Evolutionary conservation across 2,888 invertebrate genomes (phyloP).

Genomic region (Vandiemenella viatica): DNA sequence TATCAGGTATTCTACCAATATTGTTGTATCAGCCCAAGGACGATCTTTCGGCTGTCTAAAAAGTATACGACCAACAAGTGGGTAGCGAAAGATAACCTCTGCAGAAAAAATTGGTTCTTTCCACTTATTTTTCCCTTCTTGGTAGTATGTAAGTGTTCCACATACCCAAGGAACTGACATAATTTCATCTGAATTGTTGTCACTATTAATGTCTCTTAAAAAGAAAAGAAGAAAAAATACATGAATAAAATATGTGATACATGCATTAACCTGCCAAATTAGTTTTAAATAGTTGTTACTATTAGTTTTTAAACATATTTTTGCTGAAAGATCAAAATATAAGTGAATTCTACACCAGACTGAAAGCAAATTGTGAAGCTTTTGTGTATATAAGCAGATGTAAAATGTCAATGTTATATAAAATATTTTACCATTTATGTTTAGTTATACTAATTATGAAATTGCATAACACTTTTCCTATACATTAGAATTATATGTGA

Average conservation of each 20-base stretch:
- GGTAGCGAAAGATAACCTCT: constrained; percentile 70
- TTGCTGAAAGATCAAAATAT: no score
- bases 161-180: constrained; percentile 41
- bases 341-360: no score
- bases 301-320: no score
- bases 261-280: no score
- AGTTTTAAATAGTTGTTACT: no score
- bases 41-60: constrained; percentile 66
- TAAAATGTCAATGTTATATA: no score
- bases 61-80: constrained; percentile 69
- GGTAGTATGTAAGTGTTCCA: constrained; percentile 46
- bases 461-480: no score
- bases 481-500: no score
- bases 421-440: no score
- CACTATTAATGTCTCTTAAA: not conserved
- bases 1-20: constrained; percentile 68
- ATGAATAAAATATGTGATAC: not conserved
- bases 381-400: no score
- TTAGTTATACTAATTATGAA: no score
- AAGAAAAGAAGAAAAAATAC: not conserved
- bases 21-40: constrained; percentile 70
- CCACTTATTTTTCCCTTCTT: constrained; percentile 37
- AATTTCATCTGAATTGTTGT: not conserved
- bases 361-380: no score
- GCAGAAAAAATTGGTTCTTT: constrained; percentile 63